Evolutionary conservation across 2,113 vertebrate genomes (phyloP), one percentile per base, ranked within the genome.

Genomic region (Indri indri): DNA sequence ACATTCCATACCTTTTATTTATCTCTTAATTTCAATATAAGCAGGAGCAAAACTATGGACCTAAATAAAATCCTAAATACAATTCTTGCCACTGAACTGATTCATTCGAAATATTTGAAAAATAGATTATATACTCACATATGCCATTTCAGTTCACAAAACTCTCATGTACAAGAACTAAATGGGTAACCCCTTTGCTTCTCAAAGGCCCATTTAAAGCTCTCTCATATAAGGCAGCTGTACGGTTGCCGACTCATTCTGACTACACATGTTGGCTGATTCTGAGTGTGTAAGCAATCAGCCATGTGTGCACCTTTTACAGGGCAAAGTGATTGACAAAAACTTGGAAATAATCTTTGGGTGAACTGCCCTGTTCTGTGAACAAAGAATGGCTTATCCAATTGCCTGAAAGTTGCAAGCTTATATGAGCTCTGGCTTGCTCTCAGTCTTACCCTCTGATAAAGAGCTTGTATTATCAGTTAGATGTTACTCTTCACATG

Each of bases 251-350:
- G 13, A 40, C 30, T 88, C 65, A 34, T 92, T 91, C 63, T 77
- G 83, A 95, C 63, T 90, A 42, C 76, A 96, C 70, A 34, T 96
- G 93, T 96, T 98, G 95, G 93, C 86, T 90, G 71, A 84, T 71
- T 90, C 25, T 93, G 84, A 95, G 81, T 73, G 30, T 84, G 54
- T 73, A 90, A 96, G 90, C 66, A 95, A 83, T 81, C 59, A 96
- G 52, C 92, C 95, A 91, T 91, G 88, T 96, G 73, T 97, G 32
- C 74, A 91, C 86, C 89, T 96, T 92, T 91, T 93, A 88, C 40
- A 82, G 80, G 52, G 82, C 40, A 94, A 96, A 87, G 70, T 95
- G 91, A 93, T 70, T 97, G 92, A 95, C 87, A 93, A 98, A 96
- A 96, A 71, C 74, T 92, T 94, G 93, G 70, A 94, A 94, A 95